phyloP scores from a whole-genome alignment of 2,113 vertebrate species.

The Calyptomena viridis region DNA sequence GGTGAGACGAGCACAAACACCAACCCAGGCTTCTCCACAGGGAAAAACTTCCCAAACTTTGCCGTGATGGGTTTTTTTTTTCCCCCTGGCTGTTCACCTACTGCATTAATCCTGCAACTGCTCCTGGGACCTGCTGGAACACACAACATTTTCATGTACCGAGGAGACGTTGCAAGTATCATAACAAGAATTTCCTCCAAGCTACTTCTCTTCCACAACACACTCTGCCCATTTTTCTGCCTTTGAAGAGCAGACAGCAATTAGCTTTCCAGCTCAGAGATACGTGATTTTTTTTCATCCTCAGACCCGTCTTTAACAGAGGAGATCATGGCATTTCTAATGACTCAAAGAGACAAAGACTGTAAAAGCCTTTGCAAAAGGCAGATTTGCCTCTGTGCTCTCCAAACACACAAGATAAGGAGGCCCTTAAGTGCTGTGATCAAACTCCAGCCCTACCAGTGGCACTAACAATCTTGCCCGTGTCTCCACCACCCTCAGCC shows the following conservation, averaged over 20 bases:
- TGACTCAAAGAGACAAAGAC: background rate
- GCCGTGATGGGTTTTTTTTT: rapidly evolving
- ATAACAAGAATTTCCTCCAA: background rate
- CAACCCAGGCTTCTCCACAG: rapidly evolving
- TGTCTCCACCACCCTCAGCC: background rate
- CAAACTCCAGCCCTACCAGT: background rate
- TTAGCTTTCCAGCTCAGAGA: background rate
- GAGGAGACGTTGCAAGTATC: background rate
- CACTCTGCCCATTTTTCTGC: background rate
- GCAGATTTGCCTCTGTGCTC: background rate
- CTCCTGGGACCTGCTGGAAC: background rate
- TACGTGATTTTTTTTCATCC: background rate
- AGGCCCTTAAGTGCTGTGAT: background rate
- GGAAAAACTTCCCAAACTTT: background rate
- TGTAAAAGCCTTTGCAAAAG: background rate
- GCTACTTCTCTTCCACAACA: background rate
- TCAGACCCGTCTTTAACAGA: background rate
- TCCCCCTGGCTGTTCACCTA: background rate
- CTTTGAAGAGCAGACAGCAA: background rate
- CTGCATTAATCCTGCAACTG: background rate
- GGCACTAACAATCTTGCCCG: background rate
- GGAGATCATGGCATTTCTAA: background rate
- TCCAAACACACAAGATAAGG: background rate
- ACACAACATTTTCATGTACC: rapidly evolving
- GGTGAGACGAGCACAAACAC: background rate